Percentiles rank a stretch among this genome's conserved stretches.
Conservation (phyloP, 2,888 invertebrate species). For the Hedya salicella region DNA sequence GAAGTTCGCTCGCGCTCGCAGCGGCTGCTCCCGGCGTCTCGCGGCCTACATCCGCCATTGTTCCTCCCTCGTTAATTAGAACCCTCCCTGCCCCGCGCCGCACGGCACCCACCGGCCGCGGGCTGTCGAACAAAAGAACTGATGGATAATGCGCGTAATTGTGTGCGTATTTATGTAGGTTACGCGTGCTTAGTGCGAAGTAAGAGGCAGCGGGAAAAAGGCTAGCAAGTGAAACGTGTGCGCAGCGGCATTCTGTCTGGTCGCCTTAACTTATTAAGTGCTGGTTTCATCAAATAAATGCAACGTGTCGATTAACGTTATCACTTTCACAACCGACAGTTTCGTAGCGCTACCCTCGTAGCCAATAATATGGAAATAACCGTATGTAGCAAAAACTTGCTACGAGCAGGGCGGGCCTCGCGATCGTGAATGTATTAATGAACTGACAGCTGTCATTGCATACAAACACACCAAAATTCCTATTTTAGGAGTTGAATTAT, state of each 20-base stretch:
- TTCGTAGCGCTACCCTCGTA: too few relatives aligned
- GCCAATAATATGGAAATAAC: too few relatives aligned
- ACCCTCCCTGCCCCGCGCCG: neutral
- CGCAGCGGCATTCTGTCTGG: neutral
- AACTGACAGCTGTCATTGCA: too few relatives aligned
- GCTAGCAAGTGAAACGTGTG: neutral
- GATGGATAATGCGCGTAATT: slow-evolving; percentile 41
- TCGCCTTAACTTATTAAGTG: too few relatives aligned
- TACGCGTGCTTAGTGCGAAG: slow-evolving; percentile 15
- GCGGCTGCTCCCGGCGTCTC: neutral
- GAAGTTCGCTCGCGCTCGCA: neutral
- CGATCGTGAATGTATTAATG: too few relatives aligned
- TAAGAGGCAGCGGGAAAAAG: neutral
- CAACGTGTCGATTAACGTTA: too few relatives aligned
- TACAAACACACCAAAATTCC: too few relatives aligned
- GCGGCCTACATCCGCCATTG: slow-evolving; percentile 25
- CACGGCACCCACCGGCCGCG: neutral
- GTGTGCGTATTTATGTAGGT: slow-evolving; percentile 23
- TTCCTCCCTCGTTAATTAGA: slow-evolving; percentile 35
- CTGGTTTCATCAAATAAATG: too few relatives aligned
- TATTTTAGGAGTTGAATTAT: too few relatives aligned
- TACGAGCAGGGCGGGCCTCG: too few relatives aligned
- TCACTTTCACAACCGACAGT: too few relatives aligned
- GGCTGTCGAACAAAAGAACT: slow-evolving; percentile 34
- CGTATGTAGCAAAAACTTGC: too few relatives aligned